phyloP scores from a whole-genome alignment of 2,113 vertebrate species.

The Sitta europaea region DNA sequence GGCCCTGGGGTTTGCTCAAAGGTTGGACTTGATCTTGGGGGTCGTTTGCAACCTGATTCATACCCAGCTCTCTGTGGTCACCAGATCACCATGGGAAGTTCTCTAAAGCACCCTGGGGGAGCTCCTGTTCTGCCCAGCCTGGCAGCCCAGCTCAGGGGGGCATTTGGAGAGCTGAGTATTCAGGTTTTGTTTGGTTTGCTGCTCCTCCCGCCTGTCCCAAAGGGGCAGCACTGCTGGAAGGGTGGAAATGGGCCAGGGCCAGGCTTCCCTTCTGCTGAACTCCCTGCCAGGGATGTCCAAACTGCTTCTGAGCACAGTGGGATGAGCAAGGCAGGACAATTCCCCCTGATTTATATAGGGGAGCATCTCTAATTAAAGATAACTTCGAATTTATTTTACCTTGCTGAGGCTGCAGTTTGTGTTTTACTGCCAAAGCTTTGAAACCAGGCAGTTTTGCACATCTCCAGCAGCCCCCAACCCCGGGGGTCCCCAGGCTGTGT shows the following conservation, averaged over 20 bases:
- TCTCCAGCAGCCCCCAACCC: background rate
- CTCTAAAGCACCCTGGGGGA: accelerated
- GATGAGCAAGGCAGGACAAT: accelerated
- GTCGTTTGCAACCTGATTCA: background rate
- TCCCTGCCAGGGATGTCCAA: background rate
- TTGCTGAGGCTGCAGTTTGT: background rate
- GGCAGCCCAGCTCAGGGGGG: background rate
- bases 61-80: accelerated
- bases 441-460: background rate
- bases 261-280: background rate
- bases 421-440: background rate
- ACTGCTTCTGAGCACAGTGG: accelerated
- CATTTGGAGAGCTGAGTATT: background rate
- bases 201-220: background rate
- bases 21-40: no score
- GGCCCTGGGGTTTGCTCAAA: background rate
- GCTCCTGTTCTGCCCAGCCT: background rate
- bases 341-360: background rate
- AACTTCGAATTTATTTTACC: background rate
- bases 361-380: background rate
- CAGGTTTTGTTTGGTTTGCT: background rate
- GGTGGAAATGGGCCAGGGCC: background rate
- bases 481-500: background rate
- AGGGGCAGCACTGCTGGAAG: background rate
- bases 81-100: background rate